These are phyloP conservation scores for Arctia plantaginis DNA, from an alignment of 2,888 invertebrate genomes.

Conservation along the genomic window DNA sequence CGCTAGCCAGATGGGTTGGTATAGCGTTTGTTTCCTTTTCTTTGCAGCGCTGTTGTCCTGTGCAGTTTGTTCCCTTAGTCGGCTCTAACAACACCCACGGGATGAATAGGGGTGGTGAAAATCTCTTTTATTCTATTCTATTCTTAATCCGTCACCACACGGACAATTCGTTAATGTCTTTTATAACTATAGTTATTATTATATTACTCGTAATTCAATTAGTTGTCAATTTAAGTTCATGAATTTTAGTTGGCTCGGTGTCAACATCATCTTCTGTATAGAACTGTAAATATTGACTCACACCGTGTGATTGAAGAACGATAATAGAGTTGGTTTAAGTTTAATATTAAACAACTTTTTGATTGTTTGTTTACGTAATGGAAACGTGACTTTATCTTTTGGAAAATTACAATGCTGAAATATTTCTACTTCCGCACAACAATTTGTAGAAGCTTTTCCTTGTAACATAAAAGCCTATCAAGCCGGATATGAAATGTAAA, in stretches of 20 bases:
- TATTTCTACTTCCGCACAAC: slow-evolving; percentile 37
- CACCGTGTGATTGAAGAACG: neutral
- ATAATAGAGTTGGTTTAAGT: neutral
- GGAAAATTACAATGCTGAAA: slow-evolving; percentile 26
- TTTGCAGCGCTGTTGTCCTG: no score
- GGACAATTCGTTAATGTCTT: no score
- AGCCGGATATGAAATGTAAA: slow-evolving; percentile 43
- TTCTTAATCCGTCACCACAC: no score
- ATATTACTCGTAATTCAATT: neutral
- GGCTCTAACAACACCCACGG: no score
- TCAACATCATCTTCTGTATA: neutral
- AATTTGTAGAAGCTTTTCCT: slow-evolving; percentile 30
- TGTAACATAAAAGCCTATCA: slow-evolving; percentile 30
- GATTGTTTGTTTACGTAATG: slow-evolving; percentile 7
- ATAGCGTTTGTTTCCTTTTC: no score
- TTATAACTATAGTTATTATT: neutral
- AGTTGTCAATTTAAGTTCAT: neutral
- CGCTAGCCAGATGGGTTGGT: no score
- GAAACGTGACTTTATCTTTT: slow-evolving; percentile 18
- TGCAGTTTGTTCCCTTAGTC: no score
- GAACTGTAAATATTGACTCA: neutral
- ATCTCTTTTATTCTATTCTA: no score
- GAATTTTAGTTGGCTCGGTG: neutral
- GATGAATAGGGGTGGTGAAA: no score
- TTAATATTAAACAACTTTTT: slow-evolving; percentile 1